phyloP scores from a whole-genome alignment of 2,797 vertebrate species.

The Hylomyscus alleni region DNA sequence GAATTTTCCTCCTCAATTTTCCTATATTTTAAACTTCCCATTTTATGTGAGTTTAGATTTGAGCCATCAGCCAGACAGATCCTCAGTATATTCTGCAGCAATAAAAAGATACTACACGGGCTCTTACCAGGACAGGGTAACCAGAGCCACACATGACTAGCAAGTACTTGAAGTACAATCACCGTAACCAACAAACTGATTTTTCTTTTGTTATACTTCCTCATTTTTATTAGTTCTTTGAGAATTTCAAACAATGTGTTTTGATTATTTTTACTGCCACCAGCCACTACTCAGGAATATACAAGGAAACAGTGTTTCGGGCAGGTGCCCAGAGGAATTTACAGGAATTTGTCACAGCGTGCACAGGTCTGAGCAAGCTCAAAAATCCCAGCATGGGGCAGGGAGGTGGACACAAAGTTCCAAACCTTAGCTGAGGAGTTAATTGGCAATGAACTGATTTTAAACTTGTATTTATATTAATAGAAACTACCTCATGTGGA shows the following conservation, averaged over 20 bases:
- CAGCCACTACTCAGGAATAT: not conserved
- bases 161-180: not conserved
- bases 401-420: not conserved
- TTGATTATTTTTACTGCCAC: not conserved
- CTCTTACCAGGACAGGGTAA: not conserved
- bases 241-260: not conserved
- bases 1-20: not conserved
- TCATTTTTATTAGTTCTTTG: not conserved
- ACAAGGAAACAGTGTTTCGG: too few species aligned
- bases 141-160: not conserved
- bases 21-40: conserved; percentile 2
- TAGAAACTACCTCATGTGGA: not conserved
- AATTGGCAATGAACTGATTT: not conserved
- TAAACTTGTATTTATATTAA: not conserved
- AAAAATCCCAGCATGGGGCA: not conserved
- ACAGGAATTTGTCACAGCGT: not conserved
- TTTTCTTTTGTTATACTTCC: conserved; percentile 11
- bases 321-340: not conserved
- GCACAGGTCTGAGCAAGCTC: not conserved
- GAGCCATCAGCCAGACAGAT: not conserved
- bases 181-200: not conserved
- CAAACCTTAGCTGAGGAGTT: not conserved
- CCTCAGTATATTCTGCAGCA: not conserved
- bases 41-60: not conserved
- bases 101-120: not conserved